phyloP scores from a whole-genome alignment of 2,888 invertebrate species.

The Drosophila sordidula region DNA sequence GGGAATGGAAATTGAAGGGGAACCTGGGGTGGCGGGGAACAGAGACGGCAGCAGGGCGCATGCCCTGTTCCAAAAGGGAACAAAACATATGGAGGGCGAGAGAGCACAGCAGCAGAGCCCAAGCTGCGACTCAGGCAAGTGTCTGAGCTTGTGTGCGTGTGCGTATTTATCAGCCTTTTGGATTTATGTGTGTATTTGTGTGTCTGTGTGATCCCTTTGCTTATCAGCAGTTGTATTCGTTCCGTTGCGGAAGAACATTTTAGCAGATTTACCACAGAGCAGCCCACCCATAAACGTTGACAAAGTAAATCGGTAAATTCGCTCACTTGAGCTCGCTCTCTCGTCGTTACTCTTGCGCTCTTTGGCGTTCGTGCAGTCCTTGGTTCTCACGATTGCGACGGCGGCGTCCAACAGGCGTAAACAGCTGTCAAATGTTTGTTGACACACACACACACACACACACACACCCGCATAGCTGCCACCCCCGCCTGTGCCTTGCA shows the following conservation, averaged over 20 bases:
- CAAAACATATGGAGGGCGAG: constrained; percentile 47
- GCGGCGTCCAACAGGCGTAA: constrained; percentile 74
- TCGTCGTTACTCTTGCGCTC: constrained; percentile 1
- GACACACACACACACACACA: constrained; percentile 55
- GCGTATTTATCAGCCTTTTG: constrained; percentile 38
- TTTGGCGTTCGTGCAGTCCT: constrained; percentile 15
- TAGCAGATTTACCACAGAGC: constrained; percentile 36
- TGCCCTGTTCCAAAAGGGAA: constrained; percentile 38
- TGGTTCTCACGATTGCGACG: constrained; percentile 30
- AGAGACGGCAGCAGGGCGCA: constrained; percentile 37
- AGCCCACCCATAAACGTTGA: constrained; percentile 15
- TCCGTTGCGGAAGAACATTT: constrained; percentile 34
- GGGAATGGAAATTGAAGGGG: constrained; percentile 9
- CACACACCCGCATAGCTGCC: constrained; percentile 4
- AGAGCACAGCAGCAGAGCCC: constrained; percentile 16
- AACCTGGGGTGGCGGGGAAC: constrained; percentile 11
- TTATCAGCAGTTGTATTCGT: constrained; percentile 67
- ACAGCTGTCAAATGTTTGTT: constrained; percentile 74
- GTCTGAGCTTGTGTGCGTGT: constrained; percentile 11
- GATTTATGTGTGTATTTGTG: constrained; percentile 3
- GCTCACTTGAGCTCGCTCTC: not conserved
- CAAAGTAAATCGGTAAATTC: constrained; percentile 27
- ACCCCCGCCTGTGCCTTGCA: constrained; percentile 26
- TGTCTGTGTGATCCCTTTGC: constrained; percentile 20
- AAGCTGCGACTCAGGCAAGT: constrained; percentile 21